Evolutionary conservation across 2,797 vertebrate species (phyloP).

Genomic region (Xenopus petersii): DNA sequence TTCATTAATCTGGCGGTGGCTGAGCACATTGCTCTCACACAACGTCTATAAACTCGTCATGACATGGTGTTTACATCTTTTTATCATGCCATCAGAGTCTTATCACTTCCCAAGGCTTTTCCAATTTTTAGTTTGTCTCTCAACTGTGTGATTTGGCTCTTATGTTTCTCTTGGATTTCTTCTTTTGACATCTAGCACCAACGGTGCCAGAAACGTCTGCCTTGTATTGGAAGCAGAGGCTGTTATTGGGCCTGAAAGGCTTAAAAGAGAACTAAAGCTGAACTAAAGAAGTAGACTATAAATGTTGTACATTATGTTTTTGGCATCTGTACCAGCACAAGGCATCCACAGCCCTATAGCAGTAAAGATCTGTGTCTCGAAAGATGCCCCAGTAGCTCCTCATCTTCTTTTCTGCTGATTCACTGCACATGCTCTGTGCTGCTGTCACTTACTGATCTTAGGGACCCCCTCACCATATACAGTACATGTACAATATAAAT

Average conservation of each 20-base stretch:
- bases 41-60: background rate
- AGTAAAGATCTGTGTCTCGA: too few relatives aligned
- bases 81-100: slow-evolving; percentile 8
- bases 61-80: slow-evolving; percentile 19
- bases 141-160: background rate
- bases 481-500: too few relatives aligned
- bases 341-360: too few relatives aligned
- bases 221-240: background rate
- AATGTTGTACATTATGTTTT: too few relatives aligned
- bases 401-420: too few relatives aligned
- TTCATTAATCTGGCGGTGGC: slow-evolving; percentile 11
- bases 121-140: background rate
- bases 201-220: slow-evolving; percentile 1
- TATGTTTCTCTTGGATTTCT: background rate
- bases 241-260: background rate
- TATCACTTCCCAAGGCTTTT: background rate
- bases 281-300: too few relatives aligned
- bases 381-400: too few relatives aligned
- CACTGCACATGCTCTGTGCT: too few relatives aligned
- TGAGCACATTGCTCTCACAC: background rate
- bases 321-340: too few relatives aligned
- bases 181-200: slow-evolving; percentile 2
- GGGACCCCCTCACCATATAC: too few relatives aligned
- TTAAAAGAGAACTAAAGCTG: background rate
- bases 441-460: too few relatives aligned